Conservation (phyloP, 2,888 invertebrate species). For the Chalcosyrphus nemorum region DNA sequence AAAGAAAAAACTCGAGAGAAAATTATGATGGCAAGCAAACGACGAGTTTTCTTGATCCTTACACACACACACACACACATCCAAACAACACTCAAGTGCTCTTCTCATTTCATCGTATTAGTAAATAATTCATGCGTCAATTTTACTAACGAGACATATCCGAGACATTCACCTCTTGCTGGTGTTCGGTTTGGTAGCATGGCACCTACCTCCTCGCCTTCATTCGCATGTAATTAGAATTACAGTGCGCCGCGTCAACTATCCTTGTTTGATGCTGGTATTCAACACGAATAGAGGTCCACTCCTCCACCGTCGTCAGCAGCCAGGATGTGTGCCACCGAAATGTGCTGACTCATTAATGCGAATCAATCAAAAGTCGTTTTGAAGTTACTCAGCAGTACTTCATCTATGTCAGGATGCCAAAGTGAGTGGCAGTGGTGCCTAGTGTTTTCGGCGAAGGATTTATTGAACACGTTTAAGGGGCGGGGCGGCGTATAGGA, state of each 20-base stretch:
- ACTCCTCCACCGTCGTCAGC: not conserved
- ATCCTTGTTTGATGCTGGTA: slow-evolving; percentile 21
- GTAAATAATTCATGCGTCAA: slow-evolving; percentile 73
- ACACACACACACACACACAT: not conserved
- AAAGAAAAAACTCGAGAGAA: slow-evolving; percentile 27
- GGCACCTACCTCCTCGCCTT: slow-evolving; percentile 36
- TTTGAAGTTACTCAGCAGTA: slow-evolving; percentile 60
- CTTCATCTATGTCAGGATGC: slow-evolving; percentile 35
- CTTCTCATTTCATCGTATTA: slow-evolving; percentile 59
- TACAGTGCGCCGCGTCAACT: slow-evolving; percentile 40
- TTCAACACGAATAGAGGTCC: slow-evolving; percentile 25
- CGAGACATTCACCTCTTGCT: slow-evolving; percentile 49
- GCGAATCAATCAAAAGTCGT: slow-evolving; percentile 71
- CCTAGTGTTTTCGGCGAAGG: slow-evolving; percentile 56
- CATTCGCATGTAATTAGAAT: slow-evolving; percentile 53
- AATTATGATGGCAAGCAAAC: slow-evolving; percentile 49
- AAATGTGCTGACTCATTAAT: slow-evolving; percentile 71
- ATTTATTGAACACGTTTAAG: slow-evolving; percentile 50
- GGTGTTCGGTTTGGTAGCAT: not conserved
- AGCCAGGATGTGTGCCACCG: slow-evolving; percentile 54
- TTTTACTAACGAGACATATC: slow-evolving; percentile 71
- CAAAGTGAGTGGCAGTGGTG: slow-evolving; percentile 56
- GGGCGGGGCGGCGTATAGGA: not conserved
- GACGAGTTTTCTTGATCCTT: slow-evolving; percentile 10
- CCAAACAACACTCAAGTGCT: slow-evolving; percentile 1